phyloP scores from a whole-genome alignment of 2,113 vertebrate genomes.

The Prolemur simus region DNA sequence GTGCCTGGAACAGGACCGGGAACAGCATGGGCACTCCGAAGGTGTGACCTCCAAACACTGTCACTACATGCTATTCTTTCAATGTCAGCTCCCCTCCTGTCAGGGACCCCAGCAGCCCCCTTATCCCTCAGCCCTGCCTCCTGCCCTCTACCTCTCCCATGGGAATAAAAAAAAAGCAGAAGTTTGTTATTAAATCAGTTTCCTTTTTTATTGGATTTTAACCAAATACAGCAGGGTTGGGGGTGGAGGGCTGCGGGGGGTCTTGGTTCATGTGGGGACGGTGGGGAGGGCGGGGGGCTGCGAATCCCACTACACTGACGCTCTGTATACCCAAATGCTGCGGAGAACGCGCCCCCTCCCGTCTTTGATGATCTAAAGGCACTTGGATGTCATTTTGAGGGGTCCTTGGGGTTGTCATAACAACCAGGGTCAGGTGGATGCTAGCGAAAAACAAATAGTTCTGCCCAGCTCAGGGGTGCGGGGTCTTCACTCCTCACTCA shows the following conservation, averaged over 20 bases:
- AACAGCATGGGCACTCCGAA: accelerated
- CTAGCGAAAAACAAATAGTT: background rate
- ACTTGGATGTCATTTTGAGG: constrained; percentile 62
- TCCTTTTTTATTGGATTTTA: constrained; percentile 66
- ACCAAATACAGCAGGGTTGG: constrained; percentile 16
- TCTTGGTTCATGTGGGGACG: background rate
- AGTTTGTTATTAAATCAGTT: constrained; percentile 54
- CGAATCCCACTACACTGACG: background rate
- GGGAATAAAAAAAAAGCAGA: background rate
- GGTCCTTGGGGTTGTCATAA: constrained; percentile 1
- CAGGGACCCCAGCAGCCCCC: background rate
- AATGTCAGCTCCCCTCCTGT: too few relatives aligned
- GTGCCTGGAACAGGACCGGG: accelerated
- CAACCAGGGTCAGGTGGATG: background rate
- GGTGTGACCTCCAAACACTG: too few relatives aligned
- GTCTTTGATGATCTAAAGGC: constrained; percentile 62
- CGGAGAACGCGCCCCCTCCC: background rate
- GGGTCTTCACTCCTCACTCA: background rate
- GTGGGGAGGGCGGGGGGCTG: background rate
- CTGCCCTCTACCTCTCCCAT: too few relatives aligned
- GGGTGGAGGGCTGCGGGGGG: background rate
- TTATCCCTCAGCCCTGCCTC: background rate
- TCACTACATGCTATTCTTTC: accelerated
- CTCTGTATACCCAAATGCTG: background rate
- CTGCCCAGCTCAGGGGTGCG: background rate